Conservation (phyloP, 2,113 vertebrate genomes). For the Paracanthobrama guichenoti region DNA sequence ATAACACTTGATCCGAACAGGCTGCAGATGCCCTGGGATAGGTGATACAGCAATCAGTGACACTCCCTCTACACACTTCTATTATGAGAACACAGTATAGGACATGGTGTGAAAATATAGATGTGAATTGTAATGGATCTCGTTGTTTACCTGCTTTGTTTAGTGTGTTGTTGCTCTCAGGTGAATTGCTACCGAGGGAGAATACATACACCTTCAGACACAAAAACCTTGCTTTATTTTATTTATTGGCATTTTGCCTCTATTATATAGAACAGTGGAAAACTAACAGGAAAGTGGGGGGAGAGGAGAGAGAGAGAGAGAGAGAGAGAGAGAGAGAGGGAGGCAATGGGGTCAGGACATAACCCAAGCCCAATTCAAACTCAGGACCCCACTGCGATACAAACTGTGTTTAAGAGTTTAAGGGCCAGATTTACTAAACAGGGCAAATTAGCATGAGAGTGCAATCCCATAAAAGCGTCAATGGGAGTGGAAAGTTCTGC, state of each 20-base stretch:
- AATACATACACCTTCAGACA: not conserved
- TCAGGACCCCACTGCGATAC: not conserved
- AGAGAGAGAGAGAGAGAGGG: not conserved
- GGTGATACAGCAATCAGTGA: slow-evolving; percentile 3
- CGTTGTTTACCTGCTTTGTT: slow-evolving; percentile 12
- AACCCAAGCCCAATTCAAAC: not conserved
- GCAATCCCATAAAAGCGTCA: too few species aligned
- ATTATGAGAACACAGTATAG: not conserved
- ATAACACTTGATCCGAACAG: not conserved
- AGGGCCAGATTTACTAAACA: too few species aligned
- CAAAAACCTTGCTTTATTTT: slow-evolving; percentile 1
- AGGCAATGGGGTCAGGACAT: not conserved
- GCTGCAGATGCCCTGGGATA: not conserved
- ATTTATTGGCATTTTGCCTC: not conserved
- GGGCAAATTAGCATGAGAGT: too few species aligned
- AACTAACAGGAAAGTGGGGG: not conserved
- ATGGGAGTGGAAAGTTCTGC: too few species aligned
- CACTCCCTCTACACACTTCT: slow-evolving; percentile 21
- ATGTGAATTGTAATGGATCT: slow-evolving; percentile 5
- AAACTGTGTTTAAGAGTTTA: not conserved
- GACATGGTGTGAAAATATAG: slow-evolving; percentile 4
- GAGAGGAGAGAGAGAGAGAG: too few species aligned
- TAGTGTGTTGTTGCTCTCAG: not conserved
- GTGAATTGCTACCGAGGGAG: not conserved
- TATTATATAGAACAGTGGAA: not conserved